Conservation (phyloP, 2,888 invertebrate species). For the Scaptomyza polygonia region DNA sequence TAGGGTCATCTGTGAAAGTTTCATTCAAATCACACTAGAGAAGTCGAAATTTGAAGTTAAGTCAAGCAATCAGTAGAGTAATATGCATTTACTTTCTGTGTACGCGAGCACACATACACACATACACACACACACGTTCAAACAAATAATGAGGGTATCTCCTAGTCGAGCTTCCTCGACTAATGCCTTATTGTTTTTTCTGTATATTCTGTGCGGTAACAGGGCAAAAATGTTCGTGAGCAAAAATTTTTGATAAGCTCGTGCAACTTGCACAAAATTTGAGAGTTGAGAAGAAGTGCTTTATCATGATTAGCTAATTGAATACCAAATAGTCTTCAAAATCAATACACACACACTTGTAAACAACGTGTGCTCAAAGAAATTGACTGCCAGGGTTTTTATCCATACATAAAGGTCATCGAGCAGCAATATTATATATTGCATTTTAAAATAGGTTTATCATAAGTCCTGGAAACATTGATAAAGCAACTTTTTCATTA, state of each 20-base stretch:
- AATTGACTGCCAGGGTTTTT: conserved; percentile 1
- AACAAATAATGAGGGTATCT: no score
- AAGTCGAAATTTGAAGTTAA: no score
- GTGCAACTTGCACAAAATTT: conserved; percentile 18
- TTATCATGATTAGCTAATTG: conserved; percentile 58
- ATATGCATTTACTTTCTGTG: no score
- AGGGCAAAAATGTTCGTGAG: conserved; percentile 51
- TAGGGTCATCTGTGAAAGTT: no score
- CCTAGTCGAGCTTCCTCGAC: no score
- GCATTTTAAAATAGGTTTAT: not conserved
- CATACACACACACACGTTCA: no score
- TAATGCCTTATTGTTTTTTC: not conserved
- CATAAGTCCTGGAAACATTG: conserved; percentile 2
- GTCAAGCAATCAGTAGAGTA: no score
- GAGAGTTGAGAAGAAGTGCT: conserved; percentile 28
- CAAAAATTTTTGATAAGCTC: conserved; percentile 43
- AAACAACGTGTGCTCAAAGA: conserved; percentile 28
- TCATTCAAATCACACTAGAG: no score
- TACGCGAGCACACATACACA: no score
- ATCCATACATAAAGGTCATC: conserved; percentile 19
- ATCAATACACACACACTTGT: conserved; percentile 29
- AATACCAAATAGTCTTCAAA: conserved; percentile 21
- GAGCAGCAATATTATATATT: not conserved
- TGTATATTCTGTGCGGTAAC: conserved; percentile 50
- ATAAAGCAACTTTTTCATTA: not conserved